Conservation (phyloP, 1,140 invertebrate genomes). For the Neuroterus valhalla region DNA sequence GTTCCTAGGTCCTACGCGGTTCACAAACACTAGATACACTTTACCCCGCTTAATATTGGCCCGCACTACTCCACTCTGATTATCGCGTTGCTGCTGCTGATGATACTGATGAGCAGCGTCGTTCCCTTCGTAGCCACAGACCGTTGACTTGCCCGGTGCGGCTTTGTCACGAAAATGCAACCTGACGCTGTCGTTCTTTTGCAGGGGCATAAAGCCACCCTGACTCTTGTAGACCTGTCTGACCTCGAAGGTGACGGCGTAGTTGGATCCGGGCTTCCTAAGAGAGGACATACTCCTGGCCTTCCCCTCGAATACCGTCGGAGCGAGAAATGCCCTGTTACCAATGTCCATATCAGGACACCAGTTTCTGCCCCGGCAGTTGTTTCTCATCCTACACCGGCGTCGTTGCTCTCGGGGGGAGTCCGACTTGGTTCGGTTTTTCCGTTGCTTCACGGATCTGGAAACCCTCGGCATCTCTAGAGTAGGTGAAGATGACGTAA, state of each 20-base stretch:
- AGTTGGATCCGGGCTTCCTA: conserved; percentile 75
- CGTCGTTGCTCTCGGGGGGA: conserved; percentile 67
- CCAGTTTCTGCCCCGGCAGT: conserved; percentile 70
- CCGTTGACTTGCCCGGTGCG: conserved; percentile 65
- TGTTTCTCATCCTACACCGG: conserved; percentile 63
- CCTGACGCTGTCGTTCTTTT: conserved; percentile 74
- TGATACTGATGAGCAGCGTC: conserved; percentile 44
- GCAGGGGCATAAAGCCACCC: conserved; percentile 73
- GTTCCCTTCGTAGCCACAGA: conserved; percentile 60
- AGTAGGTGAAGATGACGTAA: not conserved
- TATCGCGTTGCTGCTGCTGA: conserved; percentile 55
- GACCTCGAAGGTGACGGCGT: conserved; percentile 81
- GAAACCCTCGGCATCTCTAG: conserved; percentile 20
- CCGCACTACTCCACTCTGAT: conserved; percentile 72
- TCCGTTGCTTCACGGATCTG: conserved; percentile 51
- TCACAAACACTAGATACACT: conserved; percentile 81
- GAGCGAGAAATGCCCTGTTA: conserved; percentile 78
- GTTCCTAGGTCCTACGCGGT: conserved; percentile 80
- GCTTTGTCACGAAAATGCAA: conserved; percentile 74
- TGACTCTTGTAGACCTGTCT: conserved; percentile 79
- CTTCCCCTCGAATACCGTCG: conserved; percentile 80
- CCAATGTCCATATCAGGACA: conserved; percentile 78
- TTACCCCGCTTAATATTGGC: conserved; percentile 79
- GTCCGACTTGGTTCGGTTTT: conserved; percentile 61
- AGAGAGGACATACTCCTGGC: conserved; percentile 78